These are phyloP conservation scores for Phasia obesa DNA, from an alignment of 2,888 invertebrate genomes.

Conservation along the genomic window DNA sequence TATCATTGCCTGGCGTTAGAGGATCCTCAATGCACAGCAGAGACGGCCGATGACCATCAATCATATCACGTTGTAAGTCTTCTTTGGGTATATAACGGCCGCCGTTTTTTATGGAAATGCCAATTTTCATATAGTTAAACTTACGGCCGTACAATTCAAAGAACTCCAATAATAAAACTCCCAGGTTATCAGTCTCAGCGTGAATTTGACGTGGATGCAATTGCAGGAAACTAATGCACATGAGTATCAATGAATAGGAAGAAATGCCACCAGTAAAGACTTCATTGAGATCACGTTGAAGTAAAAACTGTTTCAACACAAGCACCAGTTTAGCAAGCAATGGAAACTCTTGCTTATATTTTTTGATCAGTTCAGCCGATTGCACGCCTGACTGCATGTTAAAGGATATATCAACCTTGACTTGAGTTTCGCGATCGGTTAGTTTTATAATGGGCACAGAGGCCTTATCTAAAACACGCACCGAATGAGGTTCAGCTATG, in stretches of 20 bases:
- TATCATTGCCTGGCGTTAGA: slow-evolving; percentile 96
- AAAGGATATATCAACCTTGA: slow-evolving; percentile 99
- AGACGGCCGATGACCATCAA: slow-evolving; percentile 96
- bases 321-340: slow-evolving; percentile 96
- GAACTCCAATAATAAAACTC: slow-evolving; percentile 97
- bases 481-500: slow-evolving; percentile 93
- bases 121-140: slow-evolving; percentile 95
- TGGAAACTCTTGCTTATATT: slow-evolving; percentile 93
- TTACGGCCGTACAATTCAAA: slow-evolving; percentile 98
- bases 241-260: slow-evolving; percentile 98
- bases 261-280: slow-evolving; percentile 99
- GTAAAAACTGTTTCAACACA: slow-evolving; percentile 98
- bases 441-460: slow-evolving; percentile 99
- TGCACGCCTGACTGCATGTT: slow-evolving; percentile 99
- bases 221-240: slow-evolving; percentile 98
- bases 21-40: slow-evolving; percentile 99
- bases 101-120: slow-evolving; percentile 94
- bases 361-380: slow-evolving; percentile 97
- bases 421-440: slow-evolving; percentile 90
- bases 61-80: slow-evolving; percentile 95
- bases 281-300: slow-evolving; percentile 99
- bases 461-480: slow-evolving; percentile 98
- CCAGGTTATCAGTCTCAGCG: slow-evolving; percentile 89
- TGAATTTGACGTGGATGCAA: slow-evolving; percentile 93
- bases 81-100: slow-evolving; percentile 97